Percentiles rank a stretch among this genome's conserved stretches.
Conservation (phyloP, 1,140 invertebrate species). For the Zaprionus ornatus region DNA sequence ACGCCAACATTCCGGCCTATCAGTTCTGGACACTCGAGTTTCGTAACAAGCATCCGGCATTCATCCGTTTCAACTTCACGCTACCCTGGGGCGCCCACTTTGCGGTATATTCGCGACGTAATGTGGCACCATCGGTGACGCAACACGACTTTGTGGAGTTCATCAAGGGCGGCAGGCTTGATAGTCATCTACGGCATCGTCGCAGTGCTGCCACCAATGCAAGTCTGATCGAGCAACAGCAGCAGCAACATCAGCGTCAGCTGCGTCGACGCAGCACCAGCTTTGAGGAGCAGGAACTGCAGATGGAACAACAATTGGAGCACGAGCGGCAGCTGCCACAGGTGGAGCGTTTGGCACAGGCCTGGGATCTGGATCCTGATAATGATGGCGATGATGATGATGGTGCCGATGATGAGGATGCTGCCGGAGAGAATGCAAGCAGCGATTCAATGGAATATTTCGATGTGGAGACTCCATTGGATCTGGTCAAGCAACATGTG, state of each 20-base stretch:
- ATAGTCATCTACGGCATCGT: slow-evolving; percentile 86
- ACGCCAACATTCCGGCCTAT: slow-evolving; percentile 92
- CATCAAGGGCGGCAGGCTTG: slow-evolving; percentile 91
- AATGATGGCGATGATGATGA: neutral
- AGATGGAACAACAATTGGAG: slow-evolving; percentile 8
- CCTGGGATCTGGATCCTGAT: neutral
- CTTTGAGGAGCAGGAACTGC: slow-evolving; percentile 3
- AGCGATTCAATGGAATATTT: slow-evolving; percentile 57
- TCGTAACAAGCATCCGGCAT: slow-evolving; percentile 93
- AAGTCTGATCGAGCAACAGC: slow-evolving; percentile 11
- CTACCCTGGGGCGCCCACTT: slow-evolving; percentile 95
- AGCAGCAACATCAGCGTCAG: slow-evolving; percentile 4
- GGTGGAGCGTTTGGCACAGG: neutral
- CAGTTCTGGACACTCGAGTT: slow-evolving; percentile 97
- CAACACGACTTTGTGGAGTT: slow-evolving; percentile 98
- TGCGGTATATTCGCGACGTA: slow-evolving; percentile 95
- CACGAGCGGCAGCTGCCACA: slow-evolving; percentile 19
- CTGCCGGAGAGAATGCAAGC: slow-evolving; percentile 7
- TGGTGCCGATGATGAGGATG: slow-evolving; percentile 3
- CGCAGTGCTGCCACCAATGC: slow-evolving; percentile 27
- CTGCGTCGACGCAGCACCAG: slow-evolving; percentile 1
- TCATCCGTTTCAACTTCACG: slow-evolving; percentile 95
- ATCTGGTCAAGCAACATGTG: slow-evolving; percentile 59
- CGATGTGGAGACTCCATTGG: slow-evolving; percentile 65
- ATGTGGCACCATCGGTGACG: slow-evolving; percentile 96